Base-by-base conservation (phyloP, 2,113 vertebrate genomes). In the Cettia cetti region DNA sequence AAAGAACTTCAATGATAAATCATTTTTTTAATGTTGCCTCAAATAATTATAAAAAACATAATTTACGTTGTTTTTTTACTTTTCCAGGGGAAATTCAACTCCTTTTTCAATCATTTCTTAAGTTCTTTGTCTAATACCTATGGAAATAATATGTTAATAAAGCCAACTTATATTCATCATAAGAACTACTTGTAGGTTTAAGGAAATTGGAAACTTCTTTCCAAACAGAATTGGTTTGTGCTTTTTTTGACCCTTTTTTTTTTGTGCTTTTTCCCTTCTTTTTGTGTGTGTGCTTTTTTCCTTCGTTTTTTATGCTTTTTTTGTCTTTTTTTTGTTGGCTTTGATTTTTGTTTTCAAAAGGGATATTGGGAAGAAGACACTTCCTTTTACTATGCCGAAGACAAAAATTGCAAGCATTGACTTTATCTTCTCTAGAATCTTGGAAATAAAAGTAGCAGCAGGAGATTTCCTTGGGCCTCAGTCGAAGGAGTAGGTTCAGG, bases 41-140 rank as follows among this genome's bases (percentile, higher is more conserved):
- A 80, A 90, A 15, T 93, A 88, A 81, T 78, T 50, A 63, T 83
- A 56, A 92, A 85, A 81, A 70, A 4, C 35, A 39, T 69, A 42
- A 81, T 64, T 61, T 76, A 71, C 20, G 9, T 15, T 53, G 91
- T 57, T 75, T 77, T 70, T 87, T 93, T 95, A 80, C 88, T 95
- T 90, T 95, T 90, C 85, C 75, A 76, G 92, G 92, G 94, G 82
- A 95, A 92, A 92, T 90, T 83, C 60, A 90, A 54, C 95, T 97
- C 92, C 94, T 93, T 96, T 97, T 96, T 89, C 87, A 92, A 56
- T 30, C 2, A 54, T 60, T 70, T 86, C 37, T 79, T 24, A 71
- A 59, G 35, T 66, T 88, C 24, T 72, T 91, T 76, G 39, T 72
- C n/a, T 86, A 63, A 69, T 45, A 66, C 6, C 4, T 31, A 3